Evolutionary conservation across 1,140 invertebrate species (phyloP).

Genomic region (Nixonia krombeini): DNA sequence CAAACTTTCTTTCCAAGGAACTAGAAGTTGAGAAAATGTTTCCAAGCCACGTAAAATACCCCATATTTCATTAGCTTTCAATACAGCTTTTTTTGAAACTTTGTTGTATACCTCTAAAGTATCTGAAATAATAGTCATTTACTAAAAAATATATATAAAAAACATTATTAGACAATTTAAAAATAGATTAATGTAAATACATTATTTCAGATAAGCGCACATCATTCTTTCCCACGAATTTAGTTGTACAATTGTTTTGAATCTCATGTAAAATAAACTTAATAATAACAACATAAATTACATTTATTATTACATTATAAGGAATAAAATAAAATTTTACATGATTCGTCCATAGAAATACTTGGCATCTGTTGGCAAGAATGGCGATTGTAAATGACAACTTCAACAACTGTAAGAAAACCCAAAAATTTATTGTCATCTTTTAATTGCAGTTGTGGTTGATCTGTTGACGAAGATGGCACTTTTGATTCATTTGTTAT

Average conservation of each 20-base stretch:
- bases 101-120: conserved; percentile 45
- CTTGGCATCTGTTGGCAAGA: conserved; percentile 2
- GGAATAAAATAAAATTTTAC: background rate
- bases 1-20: background rate
- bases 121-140: conserved; percentile 7
- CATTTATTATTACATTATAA: no score
- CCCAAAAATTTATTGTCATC: background rate
- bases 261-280: no score
- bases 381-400: background rate
- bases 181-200: no score
- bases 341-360: conserved; percentile 7
- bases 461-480: conserved; percentile 43
- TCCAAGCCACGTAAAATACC: conserved; percentile 84
- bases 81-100: conserved; percentile 36
- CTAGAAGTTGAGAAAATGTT: conserved; percentile 78
- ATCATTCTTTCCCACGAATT: no score
- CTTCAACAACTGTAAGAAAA: background rate
- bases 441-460: background rate
- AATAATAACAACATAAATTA: no score
- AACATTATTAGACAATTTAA: no score
- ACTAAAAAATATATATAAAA: no score
- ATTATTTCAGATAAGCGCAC: no score
- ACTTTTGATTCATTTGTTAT: conserved; percentile 57
- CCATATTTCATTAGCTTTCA: conserved; percentile 77
- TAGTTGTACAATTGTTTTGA: no score